phyloP scores from a whole-genome alignment of 2,888 invertebrate genomes.

The Pecten maximus region DNA sequence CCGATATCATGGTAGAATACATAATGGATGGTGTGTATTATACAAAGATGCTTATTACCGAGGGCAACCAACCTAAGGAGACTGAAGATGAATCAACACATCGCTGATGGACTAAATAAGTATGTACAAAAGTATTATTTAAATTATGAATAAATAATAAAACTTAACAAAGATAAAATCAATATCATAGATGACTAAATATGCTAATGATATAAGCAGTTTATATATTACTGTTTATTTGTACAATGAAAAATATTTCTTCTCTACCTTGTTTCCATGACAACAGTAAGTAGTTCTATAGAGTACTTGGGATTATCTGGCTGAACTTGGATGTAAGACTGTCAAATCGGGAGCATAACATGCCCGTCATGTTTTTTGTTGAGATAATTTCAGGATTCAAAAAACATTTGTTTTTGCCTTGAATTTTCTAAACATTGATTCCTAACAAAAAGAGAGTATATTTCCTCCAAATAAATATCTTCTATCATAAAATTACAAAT shows the following conservation, averaged over 20 bases:
- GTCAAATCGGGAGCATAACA: no score
- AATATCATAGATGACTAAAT: slow-evolving; percentile 30
- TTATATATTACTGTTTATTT: slow-evolving; percentile 18
- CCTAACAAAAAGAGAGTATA: neutral
- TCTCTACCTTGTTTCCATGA: neutral
- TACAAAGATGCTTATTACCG: neutral
- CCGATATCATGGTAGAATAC: neutral
- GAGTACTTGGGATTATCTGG: no score
- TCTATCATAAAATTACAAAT: neutral
- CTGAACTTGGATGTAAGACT: no score
- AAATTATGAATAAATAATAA: slow-evolving; percentile 30
- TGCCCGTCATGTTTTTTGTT: no score
- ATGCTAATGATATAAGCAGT: neutral
- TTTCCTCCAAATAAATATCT: neutral
- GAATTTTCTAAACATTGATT: neutral
- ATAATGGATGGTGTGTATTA: neutral
- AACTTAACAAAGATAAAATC: slow-evolving; percentile 31
- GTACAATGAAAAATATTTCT: neutral
- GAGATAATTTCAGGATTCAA: no score
- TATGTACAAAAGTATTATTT: neutral
- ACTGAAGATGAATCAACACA: neutral
- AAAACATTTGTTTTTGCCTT: no score
- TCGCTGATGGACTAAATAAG: neutral
- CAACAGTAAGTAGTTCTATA: no score
- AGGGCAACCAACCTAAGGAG: neutral